Evolutionary conservation across 2,113 vertebrate genomes (phyloP), one percentile per base, ranked within the genome.

Genomic region (Australoheros scitulus): DNA sequence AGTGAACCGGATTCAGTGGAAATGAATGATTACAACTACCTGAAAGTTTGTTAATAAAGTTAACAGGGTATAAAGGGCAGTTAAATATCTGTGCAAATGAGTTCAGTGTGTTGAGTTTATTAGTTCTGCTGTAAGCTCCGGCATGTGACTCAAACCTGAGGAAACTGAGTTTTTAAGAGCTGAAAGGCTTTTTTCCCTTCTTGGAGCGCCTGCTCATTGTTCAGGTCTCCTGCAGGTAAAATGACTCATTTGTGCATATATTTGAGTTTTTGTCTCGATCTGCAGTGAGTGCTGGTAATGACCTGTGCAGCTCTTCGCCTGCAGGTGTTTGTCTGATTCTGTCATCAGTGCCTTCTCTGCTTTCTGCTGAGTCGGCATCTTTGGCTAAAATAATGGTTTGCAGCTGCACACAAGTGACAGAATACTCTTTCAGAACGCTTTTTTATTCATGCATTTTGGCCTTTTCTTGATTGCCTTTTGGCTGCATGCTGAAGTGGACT

Each of bases 251-350:
- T 68, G 15, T 68, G 64, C 47, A 68, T 11, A 18, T 24, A 68
- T 29, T 50, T 68, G 3, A 29, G 41, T 26, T 29, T 70, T 70
- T 70, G 65, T 70, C 65, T 32, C 32, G 65, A 70, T 52, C 65
- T 52, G 43, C 65, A 26, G 4, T 20, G 47, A 50, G 47, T 32
- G 65, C 47, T 1, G 6, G 32, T 32, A 72, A 72, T 55, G 47
- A 72, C 68, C 68, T 72, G 68, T 5, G 68, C 68, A 55, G 68
- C 68, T 55, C 47, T 14, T n/a, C 11, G 4, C 68, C 68, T 7
- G 68, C 68, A 72, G 68, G 68, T 72, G 68, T 29, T 72, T 72
- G 47, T 18, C 68, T 55, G 68, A 72, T n/a, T 52, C 6, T 72
- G 65, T 32, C 65, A 72, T 72, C 47, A 34, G 26, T 34, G 26